A percentile compares a stretch with the other conserved stretches of the same genome.
phyloP scores from a whole-genome alignment of 1,140 invertebrate genomes.

The Acromyrmex charruanus region DNA sequence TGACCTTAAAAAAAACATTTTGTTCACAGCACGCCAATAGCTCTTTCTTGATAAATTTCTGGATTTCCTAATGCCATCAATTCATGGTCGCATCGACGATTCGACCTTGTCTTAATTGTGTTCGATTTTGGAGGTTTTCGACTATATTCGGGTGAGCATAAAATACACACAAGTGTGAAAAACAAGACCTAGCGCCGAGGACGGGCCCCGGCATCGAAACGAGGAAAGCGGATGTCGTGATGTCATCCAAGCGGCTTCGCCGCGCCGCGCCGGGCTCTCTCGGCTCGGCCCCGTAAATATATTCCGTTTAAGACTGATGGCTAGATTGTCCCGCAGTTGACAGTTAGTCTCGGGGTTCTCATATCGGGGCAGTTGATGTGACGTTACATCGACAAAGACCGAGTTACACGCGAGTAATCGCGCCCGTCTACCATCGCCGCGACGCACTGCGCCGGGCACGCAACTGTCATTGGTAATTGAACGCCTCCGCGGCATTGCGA shows the following conservation, averaged over 20 bases:
- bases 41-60: too few species aligned
- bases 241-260: constrained; percentile 19
- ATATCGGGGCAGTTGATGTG: constrained; percentile 69
- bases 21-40: too few species aligned
- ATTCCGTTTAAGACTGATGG: constrained; percentile 78
- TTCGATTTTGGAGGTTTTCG: not conserved
- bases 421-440: constrained; percentile 33
- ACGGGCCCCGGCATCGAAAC: not conserved
- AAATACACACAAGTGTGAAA: constrained; percentile 13
- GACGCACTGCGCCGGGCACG: constrained; percentile 25
- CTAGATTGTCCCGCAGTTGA: constrained; percentile 75
- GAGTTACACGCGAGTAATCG: constrained; percentile 46
- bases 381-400: constrained; percentile 42
- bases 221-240: constrained; percentile 58
- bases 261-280: constrained; percentile 14
- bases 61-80: too few species aligned
- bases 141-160: not conserved
- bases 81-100: not conserved
- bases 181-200: not conserved
- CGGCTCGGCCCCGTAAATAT: constrained; percentile 72
- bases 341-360: constrained; percentile 67
- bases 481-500: constrained; percentile 54
- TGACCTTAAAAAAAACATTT: too few species aligned
- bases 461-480: constrained; percentile 55
- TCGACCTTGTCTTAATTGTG: not conserved